Percentiles rank a stretch among this genome's conserved stretches.
These are phyloP conservation scores for Indicator maculatus DNA, from an alignment of 2,113 vertebrate genomes.

Conservation along the genomic window DNA sequence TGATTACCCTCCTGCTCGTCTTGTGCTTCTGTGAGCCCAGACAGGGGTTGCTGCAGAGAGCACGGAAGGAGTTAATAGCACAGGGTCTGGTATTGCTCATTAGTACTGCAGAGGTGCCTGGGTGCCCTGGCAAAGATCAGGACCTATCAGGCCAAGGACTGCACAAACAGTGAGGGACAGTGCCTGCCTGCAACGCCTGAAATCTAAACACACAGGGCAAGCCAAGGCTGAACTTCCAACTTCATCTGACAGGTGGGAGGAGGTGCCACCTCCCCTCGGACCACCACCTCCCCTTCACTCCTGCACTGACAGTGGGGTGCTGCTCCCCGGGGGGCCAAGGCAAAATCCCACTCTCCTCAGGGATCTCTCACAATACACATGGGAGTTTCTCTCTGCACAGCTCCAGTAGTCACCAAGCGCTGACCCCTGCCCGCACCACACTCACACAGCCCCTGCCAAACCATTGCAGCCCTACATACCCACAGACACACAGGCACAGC, in stretches of 20 bases:
- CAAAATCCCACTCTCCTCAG: background rate
- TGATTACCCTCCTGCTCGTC: background rate
- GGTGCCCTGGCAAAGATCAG: background rate
- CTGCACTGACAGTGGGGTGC: fast-evolving
- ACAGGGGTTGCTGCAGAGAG: background rate
- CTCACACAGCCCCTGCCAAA: background rate
- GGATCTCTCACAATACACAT: background rate
- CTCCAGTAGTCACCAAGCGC: background rate
- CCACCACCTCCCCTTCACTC: background rate
- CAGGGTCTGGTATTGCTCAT: background rate
- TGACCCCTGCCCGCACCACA: background rate
- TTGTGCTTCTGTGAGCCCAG: background rate
- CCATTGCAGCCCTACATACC: background rate
- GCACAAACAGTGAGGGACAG: slow-evolving; percentile 9
- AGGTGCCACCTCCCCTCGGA: background rate
- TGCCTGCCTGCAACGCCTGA: background rate
- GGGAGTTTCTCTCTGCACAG: background rate
- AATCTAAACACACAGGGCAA: background rate
- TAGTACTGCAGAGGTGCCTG: background rate
- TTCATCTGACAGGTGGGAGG: background rate
- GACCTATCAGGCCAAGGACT: background rate
- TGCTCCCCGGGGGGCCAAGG: background rate
- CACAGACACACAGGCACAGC: background rate
- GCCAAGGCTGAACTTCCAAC: background rate
- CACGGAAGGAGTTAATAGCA: background rate